phyloP scores from a whole-genome alignment of 2,888 invertebrate species.

The Pachymerium ferrugineum region DNA sequence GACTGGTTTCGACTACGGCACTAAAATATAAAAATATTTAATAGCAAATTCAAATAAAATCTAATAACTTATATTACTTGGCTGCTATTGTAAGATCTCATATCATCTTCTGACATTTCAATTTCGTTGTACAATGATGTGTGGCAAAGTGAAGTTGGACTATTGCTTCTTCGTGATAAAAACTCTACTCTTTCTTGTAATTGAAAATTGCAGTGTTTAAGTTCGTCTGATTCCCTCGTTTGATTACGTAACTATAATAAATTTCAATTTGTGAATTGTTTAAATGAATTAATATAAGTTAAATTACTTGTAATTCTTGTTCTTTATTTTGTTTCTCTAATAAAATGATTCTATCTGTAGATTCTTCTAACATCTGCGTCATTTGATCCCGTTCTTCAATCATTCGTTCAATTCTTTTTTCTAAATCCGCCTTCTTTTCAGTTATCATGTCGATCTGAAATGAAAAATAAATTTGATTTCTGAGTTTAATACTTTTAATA shows the following conservation, averaged over 20 bases:
- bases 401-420: conserved; percentile 68
- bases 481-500: neutral
- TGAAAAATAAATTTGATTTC: neutral
- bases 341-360: conserved; percentile 77
- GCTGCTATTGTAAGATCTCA: conserved; percentile 19
- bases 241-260: conserved; percentile 47
- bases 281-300: neutral
- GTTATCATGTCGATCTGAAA: conserved; percentile 68
- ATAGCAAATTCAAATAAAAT: neutral
- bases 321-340: conserved; percentile 73
- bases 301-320: conserved; percentile 62
- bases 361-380: conserved; percentile 75
- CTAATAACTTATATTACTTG: neutral
- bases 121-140: conserved; percentile 84
- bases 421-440: conserved; percentile 77
- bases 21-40: conserved; percentile 1
- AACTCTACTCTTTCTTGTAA: conserved; percentile 65
- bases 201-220: conserved; percentile 65
- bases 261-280: neutral
- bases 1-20: conserved; percentile 43
- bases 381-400: conserved; percentile 75
- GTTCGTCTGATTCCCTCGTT: conserved; percentile 60
- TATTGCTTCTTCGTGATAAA: conserved; percentile 47
- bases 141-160: conserved; percentile 46
- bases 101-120: conserved; percentile 54